Evolutionary conservation across 2,797 vertebrate species (phyloP).

Genomic region (Chloroceryle inda): DNA sequence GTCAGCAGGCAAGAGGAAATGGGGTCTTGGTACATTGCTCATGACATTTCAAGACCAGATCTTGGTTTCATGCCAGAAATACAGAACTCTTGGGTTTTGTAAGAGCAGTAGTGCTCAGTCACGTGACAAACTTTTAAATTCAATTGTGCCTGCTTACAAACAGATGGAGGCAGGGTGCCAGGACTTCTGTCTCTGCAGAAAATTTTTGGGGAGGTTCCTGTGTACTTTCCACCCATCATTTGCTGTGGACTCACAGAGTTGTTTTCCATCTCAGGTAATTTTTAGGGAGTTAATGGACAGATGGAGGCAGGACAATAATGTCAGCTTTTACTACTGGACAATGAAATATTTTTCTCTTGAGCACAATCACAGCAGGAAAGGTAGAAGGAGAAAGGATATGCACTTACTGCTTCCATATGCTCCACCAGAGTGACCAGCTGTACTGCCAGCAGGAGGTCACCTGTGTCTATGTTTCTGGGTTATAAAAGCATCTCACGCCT

Average conservation of each 20-base stretch:
- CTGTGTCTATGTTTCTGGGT: background rate
- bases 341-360: conserved; percentile 26
- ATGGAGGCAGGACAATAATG: background rate
- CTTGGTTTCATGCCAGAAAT: background rate
- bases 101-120: background rate
- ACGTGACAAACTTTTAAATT: background rate
- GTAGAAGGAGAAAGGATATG: conserved; percentile 7
- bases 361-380: background rate
- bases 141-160: background rate
- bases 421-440: conserved; percentile 20
- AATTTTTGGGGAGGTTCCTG: background rate
- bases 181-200: background rate
- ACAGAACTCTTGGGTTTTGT: background rate
- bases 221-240: background rate
- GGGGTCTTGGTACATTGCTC: background rate
- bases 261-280: background rate
- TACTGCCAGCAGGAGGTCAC: background rate
- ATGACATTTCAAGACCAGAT: background rate
- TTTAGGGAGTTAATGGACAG: conserved; percentile 11
- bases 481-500: background rate
- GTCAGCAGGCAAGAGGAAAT: background rate
- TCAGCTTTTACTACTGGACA: conserved; percentile 34
- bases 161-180: background rate
- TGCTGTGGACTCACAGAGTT: background rate
- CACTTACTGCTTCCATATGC: conserved; percentile 22